Evolutionary conservation across 2,888 invertebrate genomes (phyloP).

Genomic region (Incurvaria masculella): DNA sequence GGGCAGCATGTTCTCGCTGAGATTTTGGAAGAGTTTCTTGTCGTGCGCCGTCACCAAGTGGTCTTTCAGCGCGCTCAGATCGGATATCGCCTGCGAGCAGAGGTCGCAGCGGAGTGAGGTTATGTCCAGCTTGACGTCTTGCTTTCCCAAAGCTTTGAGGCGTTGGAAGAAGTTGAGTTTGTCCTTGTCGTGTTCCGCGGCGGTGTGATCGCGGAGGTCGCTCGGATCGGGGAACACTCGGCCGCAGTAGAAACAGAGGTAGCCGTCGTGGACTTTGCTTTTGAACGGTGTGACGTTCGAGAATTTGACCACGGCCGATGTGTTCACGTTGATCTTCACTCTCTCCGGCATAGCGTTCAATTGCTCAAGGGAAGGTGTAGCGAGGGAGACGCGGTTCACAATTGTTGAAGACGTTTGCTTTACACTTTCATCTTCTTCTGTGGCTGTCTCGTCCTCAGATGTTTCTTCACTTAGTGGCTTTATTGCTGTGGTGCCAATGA

Average conservation of each 20-base stretch:
- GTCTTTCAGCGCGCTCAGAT: conserved; percentile 24
- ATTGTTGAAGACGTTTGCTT: neutral
- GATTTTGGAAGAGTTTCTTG: conserved; percentile 27
- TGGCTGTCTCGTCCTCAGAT: neutral
- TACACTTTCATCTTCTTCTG: too few relatives aligned
- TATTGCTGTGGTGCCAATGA: neutral
- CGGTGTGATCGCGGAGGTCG: conserved; percentile 18
- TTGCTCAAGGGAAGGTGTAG: neutral
- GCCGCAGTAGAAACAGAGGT: conserved; percentile 25
- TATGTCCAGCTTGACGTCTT: conserved; percentile 30
- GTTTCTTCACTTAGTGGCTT: neutral
- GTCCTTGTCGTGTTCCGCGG: conserved; percentile 13
- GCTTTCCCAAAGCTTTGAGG: neutral
- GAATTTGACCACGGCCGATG: conserved; percentile 20
- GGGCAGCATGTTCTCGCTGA: conserved; percentile 38
- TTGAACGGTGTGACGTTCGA: conserved; percentile 25
- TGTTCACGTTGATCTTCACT: conserved; percentile 20
- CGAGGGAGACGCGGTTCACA: neutral
- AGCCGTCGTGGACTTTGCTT: conserved; percentile 22
- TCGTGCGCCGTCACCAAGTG: conserved; percentile 31
- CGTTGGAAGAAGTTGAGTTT: conserved; percentile 8
- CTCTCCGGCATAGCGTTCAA: conserved; percentile 15
- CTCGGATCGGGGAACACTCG: conserved; percentile 18
- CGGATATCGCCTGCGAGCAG: conserved; percentile 25
- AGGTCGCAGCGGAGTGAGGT: conserved; percentile 26